Evolutionary conservation across 2,888 invertebrate species (phyloP).

Genomic region (Trichogramma evanescens): DNA sequence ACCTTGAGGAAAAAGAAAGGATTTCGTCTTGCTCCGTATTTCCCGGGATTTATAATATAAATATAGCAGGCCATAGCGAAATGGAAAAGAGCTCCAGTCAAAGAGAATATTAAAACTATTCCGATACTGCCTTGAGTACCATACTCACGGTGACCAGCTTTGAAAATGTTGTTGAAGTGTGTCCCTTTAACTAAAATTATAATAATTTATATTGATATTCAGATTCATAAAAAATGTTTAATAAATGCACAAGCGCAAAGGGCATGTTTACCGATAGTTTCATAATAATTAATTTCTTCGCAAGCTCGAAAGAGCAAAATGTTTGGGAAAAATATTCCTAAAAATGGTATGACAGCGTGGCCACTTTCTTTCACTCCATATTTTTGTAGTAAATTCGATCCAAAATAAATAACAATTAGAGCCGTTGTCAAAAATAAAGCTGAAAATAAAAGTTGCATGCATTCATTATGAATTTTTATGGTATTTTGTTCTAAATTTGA

Average conservation of each 20-base stretch:
- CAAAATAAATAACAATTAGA: conserved; percentile 11
- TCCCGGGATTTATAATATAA: conserved; percentile 78
- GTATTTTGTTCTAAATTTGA: background rate
- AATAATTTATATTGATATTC: background rate
- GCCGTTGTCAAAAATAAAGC: conserved; percentile 10
- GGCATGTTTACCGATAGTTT: conserved; percentile 31
- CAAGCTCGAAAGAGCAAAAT: conserved; percentile 32
- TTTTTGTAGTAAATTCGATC: conserved; percentile 4
- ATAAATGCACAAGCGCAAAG: background rate
- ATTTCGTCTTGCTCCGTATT: conserved; percentile 70
- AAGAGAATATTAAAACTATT: conserved; percentile 61
- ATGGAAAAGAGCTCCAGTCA: conserved; percentile 61
- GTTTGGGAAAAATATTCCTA: conserved; percentile 38
- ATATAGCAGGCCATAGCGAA: conserved; percentile 72
- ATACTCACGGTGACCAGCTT: conserved; percentile 25
- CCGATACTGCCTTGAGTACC: conserved; percentile 48
- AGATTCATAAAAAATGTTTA: background rate
- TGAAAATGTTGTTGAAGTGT: conserved; percentile 42
- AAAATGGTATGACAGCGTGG: conserved; percentile 21
- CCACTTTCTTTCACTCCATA: background rate
- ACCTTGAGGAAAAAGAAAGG: conserved; percentile 62
- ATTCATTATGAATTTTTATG: background rate
- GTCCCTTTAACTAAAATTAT: conserved; percentile 39
- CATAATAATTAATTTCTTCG: conserved; percentile 37
- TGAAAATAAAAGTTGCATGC: conserved; percentile 1